Conservation (phyloP, 2,113 vertebrate species). For the Daubentonia madagascariensis region DNA sequence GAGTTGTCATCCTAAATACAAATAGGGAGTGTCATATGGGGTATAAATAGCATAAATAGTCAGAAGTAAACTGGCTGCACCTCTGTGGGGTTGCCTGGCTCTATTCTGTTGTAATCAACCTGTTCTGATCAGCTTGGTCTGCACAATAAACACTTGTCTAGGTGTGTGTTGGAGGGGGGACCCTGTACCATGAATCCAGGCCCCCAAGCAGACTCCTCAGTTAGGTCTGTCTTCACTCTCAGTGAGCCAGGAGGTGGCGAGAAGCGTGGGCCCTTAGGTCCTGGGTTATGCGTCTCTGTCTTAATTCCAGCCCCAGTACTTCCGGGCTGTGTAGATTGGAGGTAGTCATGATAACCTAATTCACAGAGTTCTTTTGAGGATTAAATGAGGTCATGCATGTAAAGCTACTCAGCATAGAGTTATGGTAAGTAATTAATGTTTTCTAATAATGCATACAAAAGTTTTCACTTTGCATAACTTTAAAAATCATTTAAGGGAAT, state of each 20-base stretch:
- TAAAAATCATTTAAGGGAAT: constrained; percentile 42
- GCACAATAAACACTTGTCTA: background rate
- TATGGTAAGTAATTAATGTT: constrained; percentile 45
- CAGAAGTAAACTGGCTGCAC: background rate
- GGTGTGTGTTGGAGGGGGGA: too few relatives aligned
- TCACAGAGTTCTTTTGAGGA: constrained; percentile 36
- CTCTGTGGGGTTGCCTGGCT: background rate
- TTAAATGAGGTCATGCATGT: constrained; percentile 54
- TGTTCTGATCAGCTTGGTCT: background rate
- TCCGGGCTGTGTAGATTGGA: background rate
- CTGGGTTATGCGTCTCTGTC: background rate
- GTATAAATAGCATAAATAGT: background rate
- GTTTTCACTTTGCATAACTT: constrained; percentile 45
- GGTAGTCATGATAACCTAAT: constrained; percentile 5
- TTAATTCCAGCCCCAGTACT: constrained; percentile 36
- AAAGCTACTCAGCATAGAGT: constrained; percentile 47
- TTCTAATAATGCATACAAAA: constrained; percentile 39
- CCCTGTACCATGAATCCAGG: background rate
- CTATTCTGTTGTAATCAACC: background rate
- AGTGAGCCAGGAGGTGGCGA: background rate
- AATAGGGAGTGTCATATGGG: background rate
- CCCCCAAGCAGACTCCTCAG: background rate
- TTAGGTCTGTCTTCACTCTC: background rate
- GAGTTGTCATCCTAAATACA: background rate
- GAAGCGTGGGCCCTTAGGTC: background rate